Base-by-base conservation (phyloP, 2,113 vertebrate species). In the Seriola quinqueradiata region DNA sequence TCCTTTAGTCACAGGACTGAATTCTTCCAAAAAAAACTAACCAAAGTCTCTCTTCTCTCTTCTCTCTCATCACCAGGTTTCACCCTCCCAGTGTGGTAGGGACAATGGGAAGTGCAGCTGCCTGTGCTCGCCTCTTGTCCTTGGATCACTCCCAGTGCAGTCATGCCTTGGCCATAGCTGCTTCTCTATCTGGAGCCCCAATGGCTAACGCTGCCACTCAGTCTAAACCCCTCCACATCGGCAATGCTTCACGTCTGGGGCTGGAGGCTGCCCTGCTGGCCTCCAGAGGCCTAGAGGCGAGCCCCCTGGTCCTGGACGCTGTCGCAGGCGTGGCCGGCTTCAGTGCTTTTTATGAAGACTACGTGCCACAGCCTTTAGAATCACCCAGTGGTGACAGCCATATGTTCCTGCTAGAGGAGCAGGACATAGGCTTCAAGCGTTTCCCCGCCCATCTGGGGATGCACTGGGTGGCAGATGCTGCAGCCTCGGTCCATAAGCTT, bases 181-280 rank as follows among this genome's bases (percentile, higher is more conserved):
- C 96, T 0, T 97, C 97, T 0, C 92, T 97, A 0, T 95, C 97
- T 0, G 97, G 97, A 11, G 97, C 97, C 0, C 97, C 97, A 10
- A 97, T 98, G 97, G 97, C 96, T 17, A 98, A 98, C 0, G 97
- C 97, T 0, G 97, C 97, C 82, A 97, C 97, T 40, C 96, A 97
- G 68, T 96, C 96, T 77, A 98, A 98, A 85, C 96, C 97, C 0
- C 80, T 98, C 55, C 97, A 98, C 61, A 94, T 97, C 0, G 97
- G 96, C 0, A 97, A 97, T 0, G 96, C 97, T 0, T 75, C 96
- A 1, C 96, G 97, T 48, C 89, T 97, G 76, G 97, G 97, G 10
- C 66, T 98, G 1, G 97, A 98, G 84, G 97, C 97, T 0, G 96
- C 97, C 0, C 87, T 97, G 75, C 91, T 98, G 88, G 97, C 97